Conservation (phyloP, 2,888 invertebrate genomes). For the Dryadula phaetusa region DNA sequence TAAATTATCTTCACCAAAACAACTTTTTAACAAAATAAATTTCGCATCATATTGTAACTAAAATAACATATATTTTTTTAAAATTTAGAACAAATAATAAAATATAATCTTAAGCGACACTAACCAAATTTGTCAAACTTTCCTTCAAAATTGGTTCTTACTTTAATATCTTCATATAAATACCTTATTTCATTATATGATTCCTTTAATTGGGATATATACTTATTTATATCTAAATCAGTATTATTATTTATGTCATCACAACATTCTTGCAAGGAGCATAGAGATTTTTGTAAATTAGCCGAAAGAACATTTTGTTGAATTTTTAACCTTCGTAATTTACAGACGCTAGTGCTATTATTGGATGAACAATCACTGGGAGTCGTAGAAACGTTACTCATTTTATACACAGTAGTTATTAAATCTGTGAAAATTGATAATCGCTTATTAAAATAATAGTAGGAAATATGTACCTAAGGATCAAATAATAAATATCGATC, state of each 20-base stretch:
- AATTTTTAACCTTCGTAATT: slow-evolving; percentile 68
- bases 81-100: too few relatives aligned
- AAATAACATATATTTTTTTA: too few relatives aligned
- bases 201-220: slow-evolving; percentile 53
- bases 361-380: slow-evolving; percentile 10
- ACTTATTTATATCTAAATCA: slow-evolving; percentile 51
- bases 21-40: not conserved
- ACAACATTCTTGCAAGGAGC: slow-evolving; percentile 43
- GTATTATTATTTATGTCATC: slow-evolving; percentile 31
- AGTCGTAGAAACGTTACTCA: slow-evolving; percentile 29
- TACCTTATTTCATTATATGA: slow-evolving; percentile 56
- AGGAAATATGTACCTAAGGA: not conserved
- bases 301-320: slow-evolving; percentile 67
- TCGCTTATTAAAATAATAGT: not conserved
- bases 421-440: not conserved
- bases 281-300: slow-evolving; percentile 49
- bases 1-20: not conserved
- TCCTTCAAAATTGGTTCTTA: slow-evolving; percentile 53
- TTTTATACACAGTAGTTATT: slow-evolving; percentile 32
- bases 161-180: slow-evolving; percentile 65
- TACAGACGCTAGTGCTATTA: slow-evolving; percentile 52
- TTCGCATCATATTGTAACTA: too few relatives aligned
- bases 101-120: too few relatives aligned
- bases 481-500: not conserved
- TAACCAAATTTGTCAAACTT: slow-evolving; percentile 58